phyloP scores from a whole-genome alignment of 2,113 vertebrate species.

The Chlorodrepanis virens region DNA sequence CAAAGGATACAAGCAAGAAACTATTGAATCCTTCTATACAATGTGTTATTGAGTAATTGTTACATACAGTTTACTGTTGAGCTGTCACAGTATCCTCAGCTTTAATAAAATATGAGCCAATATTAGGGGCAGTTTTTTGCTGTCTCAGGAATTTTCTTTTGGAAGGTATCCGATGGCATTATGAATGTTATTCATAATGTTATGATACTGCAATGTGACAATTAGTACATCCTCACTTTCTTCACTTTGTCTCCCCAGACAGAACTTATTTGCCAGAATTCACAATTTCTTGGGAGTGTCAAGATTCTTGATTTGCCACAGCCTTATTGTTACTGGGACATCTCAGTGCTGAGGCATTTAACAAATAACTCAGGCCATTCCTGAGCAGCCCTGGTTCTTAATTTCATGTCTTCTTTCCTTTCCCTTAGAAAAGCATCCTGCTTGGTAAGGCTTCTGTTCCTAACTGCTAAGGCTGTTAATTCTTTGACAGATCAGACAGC shows the following conservation, averaged over 20 bases:
- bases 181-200: conserved; percentile 8
- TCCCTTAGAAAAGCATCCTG: background rate
- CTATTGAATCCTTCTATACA: background rate
- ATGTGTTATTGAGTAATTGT: conserved; percentile 40
- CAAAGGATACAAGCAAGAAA: background rate
- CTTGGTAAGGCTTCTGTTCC: background rate
- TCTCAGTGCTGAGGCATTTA: background rate
- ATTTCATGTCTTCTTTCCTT: background rate
- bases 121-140: background rate
- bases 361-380: background rate
- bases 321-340: background rate
- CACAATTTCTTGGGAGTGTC: conserved; percentile 16
- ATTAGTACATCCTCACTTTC: conserved; percentile 18
- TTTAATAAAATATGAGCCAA: conserved; percentile 18
- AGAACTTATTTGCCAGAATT: conserved; percentile 35
- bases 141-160: background rate
- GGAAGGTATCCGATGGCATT: background rate
- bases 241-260: conserved; percentile 10
- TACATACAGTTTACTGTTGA: conserved; percentile 41
- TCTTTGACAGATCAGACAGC: background rate
- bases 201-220: background rate
- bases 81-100: conserved; percentile 13
- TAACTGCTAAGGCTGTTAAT: background rate
- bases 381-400: background rate
- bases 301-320: conserved; percentile 15